These are phyloP conservation scores for Cryptosula pallasiana DNA, from an alignment of 2,888 invertebrate species.

Conservation along the genomic window DNA sequence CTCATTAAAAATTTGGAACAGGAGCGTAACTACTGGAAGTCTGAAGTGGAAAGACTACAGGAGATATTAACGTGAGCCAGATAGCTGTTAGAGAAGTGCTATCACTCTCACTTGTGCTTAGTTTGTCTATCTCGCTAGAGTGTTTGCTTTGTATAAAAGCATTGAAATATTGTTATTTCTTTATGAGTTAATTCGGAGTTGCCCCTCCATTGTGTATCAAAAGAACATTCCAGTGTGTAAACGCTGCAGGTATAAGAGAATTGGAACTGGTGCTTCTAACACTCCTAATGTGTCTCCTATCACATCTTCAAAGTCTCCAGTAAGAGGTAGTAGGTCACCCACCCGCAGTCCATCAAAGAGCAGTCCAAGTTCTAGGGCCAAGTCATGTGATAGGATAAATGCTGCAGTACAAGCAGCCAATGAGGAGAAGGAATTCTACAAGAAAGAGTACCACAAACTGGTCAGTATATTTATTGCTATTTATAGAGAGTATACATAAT, in stretches of 20 bases:
- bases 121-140: too few species aligned
- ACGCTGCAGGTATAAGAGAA: slow-evolving; percentile 18
- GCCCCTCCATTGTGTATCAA: too few species aligned
- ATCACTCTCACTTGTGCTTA: too few species aligned
- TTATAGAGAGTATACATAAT: too few species aligned
- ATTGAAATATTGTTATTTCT: too few species aligned
- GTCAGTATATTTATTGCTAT: neutral
- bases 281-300: slow-evolving; percentile 15
- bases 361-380: slow-evolving; percentile 25
- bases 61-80: slow-evolving; percentile 34
- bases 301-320: neutral
- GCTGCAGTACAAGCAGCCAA: slow-evolving; percentile 44
- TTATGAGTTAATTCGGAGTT: too few species aligned
- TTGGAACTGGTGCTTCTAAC: neutral
- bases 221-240: neutral
- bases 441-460: slow-evolving; percentile 37
- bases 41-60: slow-evolving; percentile 46
- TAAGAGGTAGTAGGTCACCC: slow-evolving; percentile 26
- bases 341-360: slow-evolving; percentile 25
- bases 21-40: slow-evolving; percentile 51
- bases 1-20: slow-evolving; percentile 49
- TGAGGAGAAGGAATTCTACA: slow-evolving; percentile 50
- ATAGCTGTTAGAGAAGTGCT: too few species aligned
- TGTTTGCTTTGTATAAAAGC: too few species aligned
- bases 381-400: slow-evolving; percentile 29